These are phyloP conservation scores for Pithys albifrons DNA, from an alignment of 2,113 vertebrate genomes.

Conservation along the genomic window DNA sequence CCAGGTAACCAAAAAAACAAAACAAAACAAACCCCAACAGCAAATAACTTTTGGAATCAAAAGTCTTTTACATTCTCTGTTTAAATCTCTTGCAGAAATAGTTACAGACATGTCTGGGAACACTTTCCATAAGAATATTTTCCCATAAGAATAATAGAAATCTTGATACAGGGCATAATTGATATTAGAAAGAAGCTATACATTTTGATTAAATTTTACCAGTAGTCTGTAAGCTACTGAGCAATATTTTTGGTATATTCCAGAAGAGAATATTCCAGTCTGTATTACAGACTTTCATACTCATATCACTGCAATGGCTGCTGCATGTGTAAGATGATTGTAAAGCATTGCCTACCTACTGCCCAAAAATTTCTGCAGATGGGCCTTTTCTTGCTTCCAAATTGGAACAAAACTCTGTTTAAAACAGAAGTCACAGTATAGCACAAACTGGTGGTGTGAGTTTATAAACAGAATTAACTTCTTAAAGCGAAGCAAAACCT, in stretches of 20 bases:
- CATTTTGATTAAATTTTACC: neutral
- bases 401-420: neutral
- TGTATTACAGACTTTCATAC: neutral
- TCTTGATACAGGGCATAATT: neutral
- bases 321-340: neutral
- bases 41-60: slow-evolving; percentile 9
- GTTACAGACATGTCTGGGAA: neutral
- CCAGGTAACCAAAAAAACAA: neutral
- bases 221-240: neutral
- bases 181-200: neutral
- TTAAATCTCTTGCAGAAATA: neutral
- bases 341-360: neutral
- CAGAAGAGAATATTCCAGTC: neutral
- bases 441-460: neutral
- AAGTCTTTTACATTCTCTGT: neutral
- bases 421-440: neutral
- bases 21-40: neutral
- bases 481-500: neutral
- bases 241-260: neutral
- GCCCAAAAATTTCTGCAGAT: neutral
- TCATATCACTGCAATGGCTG: neutral
- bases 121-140: neutral
- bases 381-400: neutral
- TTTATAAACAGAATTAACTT: neutral
- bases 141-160: neutral